These are phyloP conservation scores for Rhagoletis zephyria DNA, from an alignment of 1,140 invertebrate species.

Conservation along the genomic window DNA sequence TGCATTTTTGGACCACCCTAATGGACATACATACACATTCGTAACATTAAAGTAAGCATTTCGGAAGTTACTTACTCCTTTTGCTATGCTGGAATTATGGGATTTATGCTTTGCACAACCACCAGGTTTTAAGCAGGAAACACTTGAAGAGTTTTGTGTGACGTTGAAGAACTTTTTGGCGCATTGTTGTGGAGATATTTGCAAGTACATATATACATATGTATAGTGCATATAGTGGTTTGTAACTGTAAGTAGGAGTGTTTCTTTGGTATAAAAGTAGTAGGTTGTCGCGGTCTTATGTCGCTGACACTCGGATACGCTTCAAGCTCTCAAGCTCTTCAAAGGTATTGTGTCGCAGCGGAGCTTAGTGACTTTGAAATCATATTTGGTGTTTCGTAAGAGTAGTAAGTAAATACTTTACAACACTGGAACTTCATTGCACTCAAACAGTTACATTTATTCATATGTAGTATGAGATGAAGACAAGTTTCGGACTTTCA, in stretches of 20 bases:
- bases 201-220: neutral
- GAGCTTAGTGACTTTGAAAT: neutral
- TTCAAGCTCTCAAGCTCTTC: neutral
- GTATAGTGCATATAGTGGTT: neutral
- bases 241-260: too few relatives aligned
- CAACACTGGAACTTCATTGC: too few relatives aligned
- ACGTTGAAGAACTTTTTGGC: neutral
- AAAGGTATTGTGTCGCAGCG: neutral
- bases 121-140: slow-evolving; percentile 51
- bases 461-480: too few relatives aligned
- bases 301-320: neutral
- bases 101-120: slow-evolving; percentile 12
- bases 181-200: slow-evolving; percentile 3
- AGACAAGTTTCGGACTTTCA: too few relatives aligned
- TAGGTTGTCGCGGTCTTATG: neutral
- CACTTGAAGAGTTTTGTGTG: slow-evolving; percentile 52
- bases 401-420: neutral
- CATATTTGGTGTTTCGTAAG: neutral
- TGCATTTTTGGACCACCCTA: too few relatives aligned
- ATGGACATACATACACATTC: neutral
- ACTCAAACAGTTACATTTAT: too few relatives aligned
- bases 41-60: slow-evolving; percentile 7
- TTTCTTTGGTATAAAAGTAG: neutral
- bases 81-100: slow-evolving; percentile 4
- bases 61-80: neutral